These are phyloP conservation scores for Pituophis catenifer DNA, from an alignment of 2,113 vertebrate species.

Conservation along the genomic window DNA sequence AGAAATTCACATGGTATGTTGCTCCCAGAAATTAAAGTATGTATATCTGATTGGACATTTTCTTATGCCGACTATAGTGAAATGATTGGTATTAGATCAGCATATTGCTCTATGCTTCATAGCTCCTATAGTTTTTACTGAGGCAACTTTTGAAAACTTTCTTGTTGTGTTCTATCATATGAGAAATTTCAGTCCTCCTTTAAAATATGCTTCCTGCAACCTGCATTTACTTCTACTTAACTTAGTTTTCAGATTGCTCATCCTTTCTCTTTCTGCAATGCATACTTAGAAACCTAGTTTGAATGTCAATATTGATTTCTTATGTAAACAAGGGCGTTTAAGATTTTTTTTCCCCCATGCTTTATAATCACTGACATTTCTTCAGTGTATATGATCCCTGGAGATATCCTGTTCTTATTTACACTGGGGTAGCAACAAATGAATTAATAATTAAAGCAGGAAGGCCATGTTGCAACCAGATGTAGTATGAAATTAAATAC, in stretches of 20 bases:
- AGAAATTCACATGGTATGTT: neutral
- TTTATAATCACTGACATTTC: neutral
- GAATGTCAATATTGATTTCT: neutral
- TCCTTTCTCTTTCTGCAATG: neutral
- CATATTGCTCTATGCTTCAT: neutral
- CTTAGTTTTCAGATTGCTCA: neutral
- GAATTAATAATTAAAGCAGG: neutral
- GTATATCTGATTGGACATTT: neutral
- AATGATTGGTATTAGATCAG: neutral
- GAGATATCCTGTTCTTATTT: neutral
- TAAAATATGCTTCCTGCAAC: neutral
- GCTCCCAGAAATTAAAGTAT: neutral
- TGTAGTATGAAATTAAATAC: conserved; percentile 1
- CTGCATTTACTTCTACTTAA: neutral
- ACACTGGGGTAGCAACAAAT: neutral
- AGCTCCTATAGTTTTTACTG: neutral
- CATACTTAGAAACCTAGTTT: neutral
- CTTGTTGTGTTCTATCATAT: too few species aligned
- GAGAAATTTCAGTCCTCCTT: neutral
- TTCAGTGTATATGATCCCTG: neutral
- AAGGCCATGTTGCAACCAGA: neutral
- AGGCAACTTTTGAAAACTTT: neutral
- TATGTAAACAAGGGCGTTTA: neutral
- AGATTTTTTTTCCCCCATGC: neutral
- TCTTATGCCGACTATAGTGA: neutral